phyloP scores from a whole-genome alignment of 2,797 vertebrate species.

The Mareca strepera region DNA sequence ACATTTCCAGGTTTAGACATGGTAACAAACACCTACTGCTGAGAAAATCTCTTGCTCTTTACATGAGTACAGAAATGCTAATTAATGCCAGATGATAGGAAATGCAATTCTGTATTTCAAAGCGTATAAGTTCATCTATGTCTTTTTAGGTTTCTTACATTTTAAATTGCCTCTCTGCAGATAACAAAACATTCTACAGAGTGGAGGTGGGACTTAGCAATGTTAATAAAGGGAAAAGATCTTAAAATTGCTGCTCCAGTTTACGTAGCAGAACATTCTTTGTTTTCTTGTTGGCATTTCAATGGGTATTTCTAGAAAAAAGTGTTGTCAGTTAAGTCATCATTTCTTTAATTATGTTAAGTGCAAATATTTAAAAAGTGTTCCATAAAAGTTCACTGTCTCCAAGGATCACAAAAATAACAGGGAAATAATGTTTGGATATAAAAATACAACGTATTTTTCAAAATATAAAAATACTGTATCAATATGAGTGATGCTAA shows the following conservation, averaged over 20 bases:
- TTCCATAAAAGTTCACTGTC: neutral
- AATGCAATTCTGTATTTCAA: neutral
- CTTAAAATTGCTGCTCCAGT: neutral
- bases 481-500: neutral
- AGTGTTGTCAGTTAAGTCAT: neutral
- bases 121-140: neutral
- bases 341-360: neutral
- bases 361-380: neutral
- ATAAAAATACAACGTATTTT: neutral
- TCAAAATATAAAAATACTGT: neutral
- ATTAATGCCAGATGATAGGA: neutral
- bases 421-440: neutral
- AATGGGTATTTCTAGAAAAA: neutral
- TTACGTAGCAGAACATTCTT: neutral
- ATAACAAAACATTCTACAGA: neutral
- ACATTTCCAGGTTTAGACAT: conserved; percentile 83
- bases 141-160: neutral
- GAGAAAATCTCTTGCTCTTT: neutral
- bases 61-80: neutral
- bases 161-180: neutral
- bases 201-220: neutral
- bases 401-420: neutral
- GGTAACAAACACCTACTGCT: conserved; percentile 73
- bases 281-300: neutral
- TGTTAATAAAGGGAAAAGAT: neutral